Conservation (phyloP, 2,888 invertebrate species). For the Sabellastarte sp. region DNA sequence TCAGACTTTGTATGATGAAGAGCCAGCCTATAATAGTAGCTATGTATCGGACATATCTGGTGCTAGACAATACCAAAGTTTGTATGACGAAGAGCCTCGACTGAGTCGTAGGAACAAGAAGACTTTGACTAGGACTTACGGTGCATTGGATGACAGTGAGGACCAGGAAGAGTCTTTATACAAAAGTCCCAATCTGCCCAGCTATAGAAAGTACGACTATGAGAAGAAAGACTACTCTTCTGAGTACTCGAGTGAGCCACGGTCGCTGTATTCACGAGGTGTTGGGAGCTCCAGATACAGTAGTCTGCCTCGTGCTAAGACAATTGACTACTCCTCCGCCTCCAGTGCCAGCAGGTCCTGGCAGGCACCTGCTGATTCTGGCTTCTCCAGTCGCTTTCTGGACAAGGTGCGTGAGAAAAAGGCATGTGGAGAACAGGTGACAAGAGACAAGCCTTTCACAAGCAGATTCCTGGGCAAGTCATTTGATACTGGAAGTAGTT, state of each 20-base stretch:
- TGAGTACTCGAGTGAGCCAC: neutral
- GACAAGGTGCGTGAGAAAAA: neutral
- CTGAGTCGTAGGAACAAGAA: neutral
- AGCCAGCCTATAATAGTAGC: no score
- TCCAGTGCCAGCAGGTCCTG: neutral
- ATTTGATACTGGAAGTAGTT: no score
- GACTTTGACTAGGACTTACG: neutral
- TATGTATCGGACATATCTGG: neutral
- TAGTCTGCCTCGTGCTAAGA: neutral
- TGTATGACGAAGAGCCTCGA: neutral
- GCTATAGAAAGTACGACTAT: neutral
- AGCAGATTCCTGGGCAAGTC: constrained; percentile 1
- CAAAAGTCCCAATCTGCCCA: neutral
- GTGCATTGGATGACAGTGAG: neutral
- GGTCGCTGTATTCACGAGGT: no score
- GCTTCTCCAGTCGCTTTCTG: neutral
- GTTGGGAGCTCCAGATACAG: no score
- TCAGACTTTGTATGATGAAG: no score
- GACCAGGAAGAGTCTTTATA: neutral
- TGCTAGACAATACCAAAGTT: neutral
- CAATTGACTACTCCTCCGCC: neutral
- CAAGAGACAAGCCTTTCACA: neutral
- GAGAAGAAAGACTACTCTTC: neutral
- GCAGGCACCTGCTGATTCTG: neutral
- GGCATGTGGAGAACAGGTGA: neutral